Percentiles rank a stretch among this genome's conserved stretches.
These are phyloP conservation scores for Trematomus loennbergii DNA, from an alignment of 2,113 vertebrate genomes.

Conservation along the genomic window DNA sequence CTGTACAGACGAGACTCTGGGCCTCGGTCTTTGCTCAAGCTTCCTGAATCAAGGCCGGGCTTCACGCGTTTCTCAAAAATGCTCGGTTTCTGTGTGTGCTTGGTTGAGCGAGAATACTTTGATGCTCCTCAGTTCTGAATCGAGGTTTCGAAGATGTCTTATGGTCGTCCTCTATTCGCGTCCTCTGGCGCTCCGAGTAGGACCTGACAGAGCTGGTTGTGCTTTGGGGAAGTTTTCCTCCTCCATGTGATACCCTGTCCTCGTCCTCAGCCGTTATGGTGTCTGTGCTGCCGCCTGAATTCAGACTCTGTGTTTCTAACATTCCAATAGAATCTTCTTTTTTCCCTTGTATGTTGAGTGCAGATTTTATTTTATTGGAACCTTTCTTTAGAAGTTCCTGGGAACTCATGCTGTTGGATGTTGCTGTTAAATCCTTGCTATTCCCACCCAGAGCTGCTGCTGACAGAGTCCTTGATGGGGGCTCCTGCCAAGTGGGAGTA, in stretches of 20 bases:
- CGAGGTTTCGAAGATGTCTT: constrained; percentile 87
- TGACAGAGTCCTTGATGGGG: constrained; percentile 85
- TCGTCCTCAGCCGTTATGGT: constrained; percentile 88
- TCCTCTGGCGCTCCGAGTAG: constrained; percentile 43
- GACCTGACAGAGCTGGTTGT: constrained; percentile 74
- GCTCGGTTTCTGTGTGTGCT: constrained; percentile 35
- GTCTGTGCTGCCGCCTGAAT: constrained; percentile 88
- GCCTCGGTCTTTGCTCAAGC: constrained; percentile 74
- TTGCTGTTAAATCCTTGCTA: constrained; percentile 76
- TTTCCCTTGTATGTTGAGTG: constrained; percentile 91
- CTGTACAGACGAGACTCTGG: constrained; percentile 86
- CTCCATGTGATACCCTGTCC: constrained; percentile 70
- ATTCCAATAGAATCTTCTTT: constrained; percentile 85
- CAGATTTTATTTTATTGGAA: constrained; percentile 89
- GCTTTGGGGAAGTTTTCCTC: constrained; percentile 70
- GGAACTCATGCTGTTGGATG: constrained; percentile 81
- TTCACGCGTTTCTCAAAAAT: constrained; percentile 20
- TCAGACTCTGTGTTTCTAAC: constrained; percentile 83
- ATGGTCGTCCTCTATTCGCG: constrained; percentile 65
- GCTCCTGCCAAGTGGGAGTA: constrained; percentile 62
- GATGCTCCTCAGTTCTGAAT: constrained; percentile 89
- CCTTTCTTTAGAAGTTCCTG: constrained; percentile 89
- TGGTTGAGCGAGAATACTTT: constrained; percentile 44
- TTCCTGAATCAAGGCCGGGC: constrained; percentile 59
- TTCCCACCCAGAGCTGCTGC: constrained; percentile 82